Evolutionary conservation across 2,797 vertebrate genomes (phyloP).

Genomic region (Acestrorhynchus altus): DNA sequence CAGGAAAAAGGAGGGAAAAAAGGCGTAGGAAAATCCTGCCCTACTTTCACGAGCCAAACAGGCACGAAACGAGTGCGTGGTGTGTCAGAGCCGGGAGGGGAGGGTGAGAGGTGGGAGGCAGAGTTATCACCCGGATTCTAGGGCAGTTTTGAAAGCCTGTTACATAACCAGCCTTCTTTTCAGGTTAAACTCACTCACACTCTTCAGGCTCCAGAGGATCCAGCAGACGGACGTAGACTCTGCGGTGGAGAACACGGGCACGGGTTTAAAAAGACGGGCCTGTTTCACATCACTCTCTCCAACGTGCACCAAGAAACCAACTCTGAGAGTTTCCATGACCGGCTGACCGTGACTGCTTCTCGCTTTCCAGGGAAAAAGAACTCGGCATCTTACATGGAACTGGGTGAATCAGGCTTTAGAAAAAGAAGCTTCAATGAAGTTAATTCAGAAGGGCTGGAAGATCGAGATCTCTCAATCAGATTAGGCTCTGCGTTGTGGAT

Average conservation of each 20-base stretch:
- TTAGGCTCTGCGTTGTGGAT: conserved; percentile 65
- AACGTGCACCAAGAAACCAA: neutral
- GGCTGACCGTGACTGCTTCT: neutral
- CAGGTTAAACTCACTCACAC: conserved; percentile 68
- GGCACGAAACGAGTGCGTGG: conserved; percentile 67
- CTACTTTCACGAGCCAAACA: conserved; percentile 73
- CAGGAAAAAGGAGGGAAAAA: conserved; percentile 54
- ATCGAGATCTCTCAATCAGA: conserved; percentile 59
- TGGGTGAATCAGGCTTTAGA: neutral
- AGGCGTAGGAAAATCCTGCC: conserved; percentile 76
- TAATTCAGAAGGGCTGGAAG: conserved; percentile 8
- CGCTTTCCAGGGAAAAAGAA: neutral
- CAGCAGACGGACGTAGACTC: conserved; percentile 11
- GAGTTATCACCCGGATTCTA: conserved; percentile 67
- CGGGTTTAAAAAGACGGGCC: conserved; percentile 18
- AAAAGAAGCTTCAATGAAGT: neutral
- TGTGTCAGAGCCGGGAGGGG: conserved; percentile 54
- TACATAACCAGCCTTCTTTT: conserved; percentile 71
- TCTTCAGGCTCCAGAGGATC: conserved; percentile 40
- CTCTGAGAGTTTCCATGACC: neutral
- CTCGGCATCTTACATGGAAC: neutral
- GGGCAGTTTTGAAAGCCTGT: conserved; percentile 70
- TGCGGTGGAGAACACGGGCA: neutral
- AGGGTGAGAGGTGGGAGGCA: conserved; percentile 30
- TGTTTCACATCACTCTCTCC: neutral